Evolutionary conservation across 2,113 vertebrate species (phyloP), one percentile per base, ranked within the genome.

Genomic region (Dromaius novaehollandiae): DNA sequence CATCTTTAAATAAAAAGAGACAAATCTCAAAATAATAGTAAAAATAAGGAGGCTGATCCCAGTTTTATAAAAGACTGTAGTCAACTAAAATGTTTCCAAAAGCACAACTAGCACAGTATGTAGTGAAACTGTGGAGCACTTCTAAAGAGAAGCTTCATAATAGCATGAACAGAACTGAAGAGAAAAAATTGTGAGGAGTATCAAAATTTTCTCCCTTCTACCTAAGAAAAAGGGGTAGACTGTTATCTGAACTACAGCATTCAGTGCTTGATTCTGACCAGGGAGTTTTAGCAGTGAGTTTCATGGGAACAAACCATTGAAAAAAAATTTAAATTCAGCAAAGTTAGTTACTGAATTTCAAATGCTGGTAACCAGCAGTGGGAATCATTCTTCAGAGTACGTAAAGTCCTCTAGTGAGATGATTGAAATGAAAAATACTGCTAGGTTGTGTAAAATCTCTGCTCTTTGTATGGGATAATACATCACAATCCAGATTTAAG

Each of bases 141-240:
- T 91, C 36, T 18, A 66, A 53, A 28, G 53, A 81, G 26, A 81
- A 86, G 16, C 60, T 84, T 68, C 48, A n/a, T 55, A 38, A 69
- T 44, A 32, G 14, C 51, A 26, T 12, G 28, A 82, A n/a, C 24
- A 28, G 42, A 88, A 82, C 2, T 89, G n/a, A 84, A 73, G 2
- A 66, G 38, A 78, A 82, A 55, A 81, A 66, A 17, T 73, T 70
- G 20, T 48, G 28, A 63, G 14, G 6, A 86, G 40, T 53, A 30
- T 34, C 14, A 77, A 70, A 81, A 92, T 70, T 76, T 40, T 69
- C 11, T 44, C 36, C 14, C 28, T 88, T 60, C 34, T 40, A 40
- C 21, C 70, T 63, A 60, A 0, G 0, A 75, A 70, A 88, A 9
- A 1, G 24, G 32, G 26, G 8, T 74, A 50, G 15, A 3, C 68